phyloP scores from a whole-genome alignment of 2,797 vertebrate species.

The Gymnoscopelus braueri region DNA sequence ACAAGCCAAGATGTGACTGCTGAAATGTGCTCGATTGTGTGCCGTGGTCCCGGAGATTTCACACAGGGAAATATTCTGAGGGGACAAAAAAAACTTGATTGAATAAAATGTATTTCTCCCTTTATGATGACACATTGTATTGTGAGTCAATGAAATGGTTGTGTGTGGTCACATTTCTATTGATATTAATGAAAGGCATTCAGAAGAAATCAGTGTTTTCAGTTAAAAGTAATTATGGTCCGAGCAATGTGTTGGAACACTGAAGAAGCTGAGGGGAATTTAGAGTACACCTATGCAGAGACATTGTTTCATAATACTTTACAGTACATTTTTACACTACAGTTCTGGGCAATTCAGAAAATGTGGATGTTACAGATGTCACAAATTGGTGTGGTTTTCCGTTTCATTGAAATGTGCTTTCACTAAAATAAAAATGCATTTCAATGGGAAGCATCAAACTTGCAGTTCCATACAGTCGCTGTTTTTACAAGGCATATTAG shows the following conservation, averaged over 20 bases:
- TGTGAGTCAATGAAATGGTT: constrained; percentile 61
- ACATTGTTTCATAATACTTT: constrained; percentile 26
- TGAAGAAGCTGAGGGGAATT: not conserved
- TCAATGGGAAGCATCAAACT: not conserved
- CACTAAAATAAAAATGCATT: constrained; percentile 3
- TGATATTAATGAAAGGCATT: constrained; percentile 46
- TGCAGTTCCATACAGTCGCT: constrained; percentile 24
- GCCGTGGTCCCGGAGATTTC: constrained; percentile 29
- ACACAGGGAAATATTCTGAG: constrained; percentile 29
- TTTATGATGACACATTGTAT: constrained; percentile 64
- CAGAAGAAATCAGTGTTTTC: constrained; percentile 6
- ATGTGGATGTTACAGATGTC: constrained; percentile 23
- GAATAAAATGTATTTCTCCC: constrained; percentile 66
- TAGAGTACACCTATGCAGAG: constrained; percentile 66
- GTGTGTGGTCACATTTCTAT: constrained; percentile 55
- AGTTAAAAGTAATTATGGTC: constrained; percentile 31
- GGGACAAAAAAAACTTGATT: constrained; percentile 52
- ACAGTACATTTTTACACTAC: constrained; percentile 6
- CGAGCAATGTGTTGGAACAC: not conserved
- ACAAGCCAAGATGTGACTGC: constrained; percentile 37
- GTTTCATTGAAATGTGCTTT: constrained; percentile 34
- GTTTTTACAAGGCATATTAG: constrained; percentile 18
- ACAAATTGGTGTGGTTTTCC: constrained; percentile 22
- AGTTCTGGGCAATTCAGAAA: constrained; percentile 4
- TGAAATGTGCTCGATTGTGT: constrained; percentile 38